These are phyloP conservation scores for Stenopsyche tienmushanensis DNA, from an alignment of 1,140 invertebrate genomes.

Conservation along the genomic window DNA sequence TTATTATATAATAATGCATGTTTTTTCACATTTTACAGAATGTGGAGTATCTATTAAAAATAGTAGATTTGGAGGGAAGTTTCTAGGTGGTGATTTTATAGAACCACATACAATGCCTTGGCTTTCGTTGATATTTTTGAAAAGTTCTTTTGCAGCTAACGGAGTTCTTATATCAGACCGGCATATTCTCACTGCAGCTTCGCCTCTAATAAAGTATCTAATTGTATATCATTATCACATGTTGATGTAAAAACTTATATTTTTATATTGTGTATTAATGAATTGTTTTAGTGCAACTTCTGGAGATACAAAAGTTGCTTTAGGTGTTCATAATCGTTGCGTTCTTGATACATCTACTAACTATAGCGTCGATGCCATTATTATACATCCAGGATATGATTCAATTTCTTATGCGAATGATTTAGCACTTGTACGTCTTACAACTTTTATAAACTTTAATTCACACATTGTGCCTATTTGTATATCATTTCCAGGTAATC, in stretches of 20 bases:
- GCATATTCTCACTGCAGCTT: conserved; percentile 58
- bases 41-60: too few relatives aligned
- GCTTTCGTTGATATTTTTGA: conserved; percentile 53
- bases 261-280: background rate
- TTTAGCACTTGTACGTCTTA: conserved; percentile 60
- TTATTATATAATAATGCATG: too few relatives aligned
- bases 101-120: conserved; percentile 58
- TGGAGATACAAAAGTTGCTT: conserved; percentile 54
- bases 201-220: conserved; percentile 53
- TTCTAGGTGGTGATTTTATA: conserved; percentile 52
- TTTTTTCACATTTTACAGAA: too few relatives aligned
- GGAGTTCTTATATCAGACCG: conserved; percentile 59
- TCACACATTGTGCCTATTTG: conserved; percentile 60
- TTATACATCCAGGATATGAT: conserved; percentile 57
- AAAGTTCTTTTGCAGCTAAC: conserved; percentile 43
- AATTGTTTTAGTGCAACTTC: conserved; percentile 47
- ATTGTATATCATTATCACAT: background rate
- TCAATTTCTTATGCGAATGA: conserved; percentile 56
- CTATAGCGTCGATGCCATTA: conserved; percentile 52
- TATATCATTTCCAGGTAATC: conserved; percentile 47
- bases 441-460: conserved; percentile 55
- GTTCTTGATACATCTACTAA: conserved; percentile 52
- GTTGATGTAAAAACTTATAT: conserved; percentile 5
- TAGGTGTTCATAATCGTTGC: conserved; percentile 58
- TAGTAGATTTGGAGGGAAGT: too few relatives aligned